These are phyloP conservation scores for Anoplolepis gracilipes DNA, from an alignment of 1,140 invertebrate genomes.

Conservation along the genomic window DNA sequence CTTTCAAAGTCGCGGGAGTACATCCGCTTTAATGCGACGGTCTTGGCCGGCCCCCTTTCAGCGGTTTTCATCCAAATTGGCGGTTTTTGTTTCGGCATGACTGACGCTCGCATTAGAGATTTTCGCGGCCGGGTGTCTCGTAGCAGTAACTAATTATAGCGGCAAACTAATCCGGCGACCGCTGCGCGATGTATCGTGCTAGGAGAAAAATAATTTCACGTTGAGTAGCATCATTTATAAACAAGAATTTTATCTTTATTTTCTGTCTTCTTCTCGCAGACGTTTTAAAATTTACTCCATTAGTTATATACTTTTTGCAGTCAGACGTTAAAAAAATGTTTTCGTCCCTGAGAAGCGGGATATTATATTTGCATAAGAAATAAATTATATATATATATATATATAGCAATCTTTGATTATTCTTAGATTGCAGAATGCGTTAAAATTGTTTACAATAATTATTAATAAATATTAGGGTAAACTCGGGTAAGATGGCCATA, in stretches of 20 bases:
- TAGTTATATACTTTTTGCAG: not conserved
- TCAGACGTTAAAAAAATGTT: not conserved
- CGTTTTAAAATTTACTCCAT: conserved; percentile 19
- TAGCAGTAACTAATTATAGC: conserved; percentile 66
- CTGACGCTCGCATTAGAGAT: conserved; percentile 69
- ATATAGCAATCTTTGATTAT: not conserved
- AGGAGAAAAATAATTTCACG: conserved; percentile 8
- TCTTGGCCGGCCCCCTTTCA: conserved; percentile 39
- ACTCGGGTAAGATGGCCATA: no score
- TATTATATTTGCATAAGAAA: conserved; percentile 2
- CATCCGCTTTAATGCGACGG: conserved; percentile 61
- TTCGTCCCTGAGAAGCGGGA: not conserved
- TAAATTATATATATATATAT: not conserved
- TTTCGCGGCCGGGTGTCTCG: conserved; percentile 51
- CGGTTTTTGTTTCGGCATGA: conserved; percentile 69
- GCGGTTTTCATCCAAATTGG: conserved; percentile 72
- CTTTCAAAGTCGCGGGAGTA: not conserved
- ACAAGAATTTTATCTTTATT: conserved; percentile 27
- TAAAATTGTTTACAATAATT: not conserved
- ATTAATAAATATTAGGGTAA: no score
- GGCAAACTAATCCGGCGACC: not conserved
- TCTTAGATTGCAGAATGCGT: not conserved
- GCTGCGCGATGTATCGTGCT: conserved; percentile 7
- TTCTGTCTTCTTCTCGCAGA: no score
- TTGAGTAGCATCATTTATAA: not conserved